A percentile compares a stretch with the other conserved stretches of the same genome.
These are phyloP conservation scores for Pygocentrus nattereri DNA, from an alignment of 2,797 vertebrate species.

Conservation along the genomic window DNA sequence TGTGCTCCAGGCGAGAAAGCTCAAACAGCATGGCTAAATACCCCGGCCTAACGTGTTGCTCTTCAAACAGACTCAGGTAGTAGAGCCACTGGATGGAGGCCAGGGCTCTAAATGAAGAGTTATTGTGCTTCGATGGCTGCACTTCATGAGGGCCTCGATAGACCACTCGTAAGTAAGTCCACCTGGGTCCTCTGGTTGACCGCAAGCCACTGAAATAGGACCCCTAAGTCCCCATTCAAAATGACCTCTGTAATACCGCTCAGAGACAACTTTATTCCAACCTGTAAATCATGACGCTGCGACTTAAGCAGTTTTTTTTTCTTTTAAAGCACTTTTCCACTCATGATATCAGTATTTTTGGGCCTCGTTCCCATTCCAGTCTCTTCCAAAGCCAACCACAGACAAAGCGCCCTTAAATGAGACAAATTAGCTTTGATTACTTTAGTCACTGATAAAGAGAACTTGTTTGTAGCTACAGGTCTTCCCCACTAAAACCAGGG, in stretches of 20 bases:
- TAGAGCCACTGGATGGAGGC: conserved; percentile 77
- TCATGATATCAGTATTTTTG: background rate
- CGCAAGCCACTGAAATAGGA: conserved; percentile 76
- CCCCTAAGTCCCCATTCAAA: conserved; percentile 69
- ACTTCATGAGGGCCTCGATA: conserved; percentile 72
- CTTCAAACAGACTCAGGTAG: conserved; percentile 87
- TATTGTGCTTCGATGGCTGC: conserved; percentile 75
- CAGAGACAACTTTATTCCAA: conserved; percentile 80
- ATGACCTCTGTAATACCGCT: conserved; percentile 74
- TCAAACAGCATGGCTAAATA: conserved; percentile 88
- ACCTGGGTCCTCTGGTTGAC: conserved; percentile 72
- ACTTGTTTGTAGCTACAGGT: conserved; percentile 76
- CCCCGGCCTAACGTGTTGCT: conserved; percentile 81
- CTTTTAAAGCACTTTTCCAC: conserved; percentile 1
- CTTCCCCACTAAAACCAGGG: conserved; percentile 75
- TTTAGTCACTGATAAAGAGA: conserved; percentile 72
- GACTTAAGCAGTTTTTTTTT: conserved; percentile 69
- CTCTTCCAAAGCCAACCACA: conserved; percentile 44
- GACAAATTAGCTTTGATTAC: conserved; percentile 77
- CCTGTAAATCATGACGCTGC: conserved; percentile 77
- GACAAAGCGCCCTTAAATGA: conserved; percentile 59
- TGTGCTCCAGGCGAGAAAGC: conserved; percentile 77
- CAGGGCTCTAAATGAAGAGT: conserved; percentile 81
- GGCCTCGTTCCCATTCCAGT: background rate
- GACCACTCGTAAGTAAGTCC: conserved; percentile 70